Evolutionary conservation across 2,113 vertebrate genomes (phyloP), one percentile per base, ranked within the genome.

Genomic region (Nothoprocta pentlandii): DNA sequence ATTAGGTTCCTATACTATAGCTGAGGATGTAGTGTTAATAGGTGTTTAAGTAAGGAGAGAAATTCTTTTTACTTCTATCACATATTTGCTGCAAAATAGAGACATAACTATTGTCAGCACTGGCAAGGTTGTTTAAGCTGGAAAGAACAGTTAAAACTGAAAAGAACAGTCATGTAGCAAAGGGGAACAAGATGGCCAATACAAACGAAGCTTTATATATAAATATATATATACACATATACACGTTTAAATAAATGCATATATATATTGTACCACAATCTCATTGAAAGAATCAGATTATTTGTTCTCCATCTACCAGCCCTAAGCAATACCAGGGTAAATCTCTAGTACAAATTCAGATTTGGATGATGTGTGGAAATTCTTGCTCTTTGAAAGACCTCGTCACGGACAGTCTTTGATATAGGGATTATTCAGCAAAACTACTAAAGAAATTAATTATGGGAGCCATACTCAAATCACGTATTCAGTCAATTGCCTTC

Each of bases 241-340:
- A 49, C 19, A 10, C 19, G 13, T 54, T 26, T 54, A 19, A 32
- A 32, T 32, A 32, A 32, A 54, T 54, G 22, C 26, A 17, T 32
- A 58, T 58, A 32, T 58, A 76, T 42, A 51, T 30, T 62, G 12
- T 82, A 20, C 6, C 8, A 58, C 3, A n/a, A 47, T 74, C 9
- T 49, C 10, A 12, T 2, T 30, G 15, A 85, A 75, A 63, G 1
- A 62, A 44, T 61, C 6, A 28, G 56, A 51, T 22, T 0, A 19
- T 59, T 59, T 82, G 2, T 62, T 5, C 10, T 74, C 5, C n/a
- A 62, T 8, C 56, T 5, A 46, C 16, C 7, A 77, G 7, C 7
- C 1, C 0, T 39, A 66, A 77, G 1, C 1, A 93, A n/a, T 3
- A 32, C 10, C n/a, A 3, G 9, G 6, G 10, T 68, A 62, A 73